phyloP scores from a whole-genome alignment of 2,888 invertebrate species.

The Meganola albula region DNA sequence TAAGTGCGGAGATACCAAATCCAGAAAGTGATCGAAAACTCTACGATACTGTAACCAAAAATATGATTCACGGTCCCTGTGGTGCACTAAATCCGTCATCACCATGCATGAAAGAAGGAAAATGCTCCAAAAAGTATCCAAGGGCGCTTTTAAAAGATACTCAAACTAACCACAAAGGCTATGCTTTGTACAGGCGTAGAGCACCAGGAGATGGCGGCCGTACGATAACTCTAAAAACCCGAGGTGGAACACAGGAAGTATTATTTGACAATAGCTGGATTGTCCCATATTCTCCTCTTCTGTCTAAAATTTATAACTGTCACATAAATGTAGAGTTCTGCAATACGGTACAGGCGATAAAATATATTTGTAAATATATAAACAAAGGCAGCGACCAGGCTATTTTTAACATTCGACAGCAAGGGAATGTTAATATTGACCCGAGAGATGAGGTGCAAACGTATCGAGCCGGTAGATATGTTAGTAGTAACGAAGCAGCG shows the following conservation, averaged over 20 bases:
- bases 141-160: background rate
- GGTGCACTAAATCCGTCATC: background rate
- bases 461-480: slow-evolving; percentile 12
- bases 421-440: background rate
- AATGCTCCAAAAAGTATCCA: slow-evolving; percentile 2
- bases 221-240: background rate
- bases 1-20: slow-evolving; percentile 7
- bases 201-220: slow-evolving; percentile 2
- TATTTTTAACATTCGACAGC: background rate
- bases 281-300: slow-evolving; percentile 6
- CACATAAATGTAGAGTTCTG: slow-evolving; percentile 13
- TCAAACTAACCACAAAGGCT: slow-evolving; percentile 2
- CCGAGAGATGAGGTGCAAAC: slow-evolving; percentile 11
- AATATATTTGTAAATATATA: slow-evolving; percentile 12
- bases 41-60: background rate
- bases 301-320: slow-evolving; percentile 6
- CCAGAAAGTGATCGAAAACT: background rate
- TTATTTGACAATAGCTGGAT: slow-evolving; percentile 12
- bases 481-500: slow-evolving; percentile 11
- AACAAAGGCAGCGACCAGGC: slow-evolving; percentile 9
- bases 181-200: slow-evolving; percentile 3
- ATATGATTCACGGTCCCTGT: slow-evolving; percentile 3
- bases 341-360: slow-evolving; percentile 11
- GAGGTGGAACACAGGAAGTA: background rate
- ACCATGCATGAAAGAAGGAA: slow-evolving; percentile 7